Evolutionary conservation across 2,113 vertebrate genomes (phyloP), one percentile per base, ranked within the genome.

Genomic region (Cettia cetti): DNA sequence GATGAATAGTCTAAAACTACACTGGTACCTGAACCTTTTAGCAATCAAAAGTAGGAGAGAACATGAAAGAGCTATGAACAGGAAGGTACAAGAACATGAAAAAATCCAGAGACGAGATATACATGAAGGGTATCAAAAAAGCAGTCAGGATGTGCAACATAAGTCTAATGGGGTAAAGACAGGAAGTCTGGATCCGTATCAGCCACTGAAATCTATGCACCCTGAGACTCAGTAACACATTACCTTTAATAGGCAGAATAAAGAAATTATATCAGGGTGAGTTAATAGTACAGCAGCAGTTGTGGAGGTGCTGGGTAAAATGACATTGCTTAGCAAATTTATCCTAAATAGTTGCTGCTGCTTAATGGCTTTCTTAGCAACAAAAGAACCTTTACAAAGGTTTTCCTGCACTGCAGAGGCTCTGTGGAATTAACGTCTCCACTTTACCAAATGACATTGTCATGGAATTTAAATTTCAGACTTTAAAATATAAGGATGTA

Each of bases 81-180:
- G 19, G 21, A 7, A 14, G 74, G 8, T 3, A 24, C 5, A 33
- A 35, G 5, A 4, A 30, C 4, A 10, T 4, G 9, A 37, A 53
- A 64, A 70, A 26, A 0, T 7, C 2, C 1, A 3, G 10, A 70
- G 14, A 39, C 2, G 6, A 82, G 40, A 56, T 3, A 23, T 9
- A 24, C 23, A 31, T 5, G 15, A 77, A 45, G 6, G 6, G 3
- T 64, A 35, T 23, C 14, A 13, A 75, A 69, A 53, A 7, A 31
- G 11, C 42, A 91, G 11, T 8, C 28, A 69, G 16, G 7, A 57
- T 7, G 3, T 28, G 2, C 15, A 54, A 6, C 4, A 0, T 21
- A 61, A n/a, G 33, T 57, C 9, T 45, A 42, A 57, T 17, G 8
- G 12, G 20, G 4, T 35, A 69, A 72, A 82, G 40, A 61, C 9